These are phyloP conservation scores for Baccha elongata DNA, from an alignment of 2,888 invertebrate species.

Conservation along the genomic window DNA sequence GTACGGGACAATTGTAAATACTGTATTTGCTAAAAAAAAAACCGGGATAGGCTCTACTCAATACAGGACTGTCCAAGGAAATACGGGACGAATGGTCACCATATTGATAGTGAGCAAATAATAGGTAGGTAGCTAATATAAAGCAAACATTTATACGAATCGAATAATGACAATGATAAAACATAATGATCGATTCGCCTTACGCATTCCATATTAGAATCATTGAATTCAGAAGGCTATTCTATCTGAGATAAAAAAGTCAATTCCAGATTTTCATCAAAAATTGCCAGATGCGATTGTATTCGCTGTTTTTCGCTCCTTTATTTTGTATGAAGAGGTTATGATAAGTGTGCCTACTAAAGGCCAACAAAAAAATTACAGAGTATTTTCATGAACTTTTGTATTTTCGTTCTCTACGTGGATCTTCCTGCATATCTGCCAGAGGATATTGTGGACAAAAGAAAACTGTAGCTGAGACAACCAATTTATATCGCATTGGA, in stretches of 20 bases:
- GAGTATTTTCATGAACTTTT: constrained; percentile 27
- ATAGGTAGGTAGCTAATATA: too few species aligned
- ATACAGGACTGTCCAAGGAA: too few species aligned
- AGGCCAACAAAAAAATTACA: constrained; percentile 11
- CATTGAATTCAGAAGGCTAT: not conserved
- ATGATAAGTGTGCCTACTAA: constrained; percentile 4
- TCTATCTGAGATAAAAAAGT: not conserved
- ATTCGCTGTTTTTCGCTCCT: constrained; percentile 1
- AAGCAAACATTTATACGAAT: not conserved
- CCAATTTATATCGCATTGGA: constrained; percentile 11
- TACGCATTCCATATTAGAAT: constrained; percentile 31
- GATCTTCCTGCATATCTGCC: constrained; percentile 13
- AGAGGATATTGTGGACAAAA: constrained; percentile 36
- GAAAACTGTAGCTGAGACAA: constrained; percentile 23
- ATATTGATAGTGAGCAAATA: too few species aligned
- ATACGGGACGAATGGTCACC: too few species aligned
- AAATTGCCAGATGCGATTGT: constrained; percentile 45
- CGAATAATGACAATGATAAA: constrained; percentile 43
- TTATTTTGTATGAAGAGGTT: not conserved
- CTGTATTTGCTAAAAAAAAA: too few species aligned
- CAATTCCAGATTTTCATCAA: constrained; percentile 14
- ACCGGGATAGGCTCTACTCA: too few species aligned
- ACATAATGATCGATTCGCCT: constrained; percentile 46
- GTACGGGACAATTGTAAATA: too few species aligned
- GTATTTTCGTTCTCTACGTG: constrained; percentile 14